Evolutionary conservation across 2,113 vertebrate species (phyloP).

Genomic region (Zeus faber): DNA sequence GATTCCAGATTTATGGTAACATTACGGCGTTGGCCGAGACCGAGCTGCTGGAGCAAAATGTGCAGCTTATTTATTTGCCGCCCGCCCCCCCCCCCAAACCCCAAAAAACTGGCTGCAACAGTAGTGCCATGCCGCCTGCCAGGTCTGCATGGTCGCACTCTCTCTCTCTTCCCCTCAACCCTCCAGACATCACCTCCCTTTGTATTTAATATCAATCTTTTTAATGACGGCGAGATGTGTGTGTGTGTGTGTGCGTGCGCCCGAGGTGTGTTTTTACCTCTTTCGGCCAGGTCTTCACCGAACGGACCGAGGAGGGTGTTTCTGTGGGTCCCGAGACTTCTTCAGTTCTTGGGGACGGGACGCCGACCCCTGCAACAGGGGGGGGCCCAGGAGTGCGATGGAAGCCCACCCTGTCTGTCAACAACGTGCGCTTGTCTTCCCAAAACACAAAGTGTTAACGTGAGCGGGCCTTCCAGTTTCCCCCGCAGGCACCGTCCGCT

Average conservation of each 20-base stretch:
- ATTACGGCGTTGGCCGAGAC: slow-evolving; percentile 51
- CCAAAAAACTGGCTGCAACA: slow-evolving; percentile 48
- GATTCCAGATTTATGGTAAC: slow-evolving; percentile 68
- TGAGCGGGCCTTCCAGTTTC: slow-evolving; percentile 55
- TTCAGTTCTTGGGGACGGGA: no score
- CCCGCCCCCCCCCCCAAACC: no score
- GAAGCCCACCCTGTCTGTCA: slow-evolving; percentile 28
- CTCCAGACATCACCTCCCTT: background rate
- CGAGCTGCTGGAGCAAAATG: slow-evolving; percentile 24
- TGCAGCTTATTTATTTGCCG: slow-evolving; percentile 60
- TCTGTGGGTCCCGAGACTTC: background rate
- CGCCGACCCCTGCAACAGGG: no score
- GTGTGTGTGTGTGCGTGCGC: slow-evolving; percentile 1
- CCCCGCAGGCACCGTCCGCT: slow-evolving; percentile 30
- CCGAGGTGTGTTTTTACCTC: background rate
- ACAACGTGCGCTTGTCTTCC: slow-evolving; percentile 52
- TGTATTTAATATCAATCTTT: background rate
- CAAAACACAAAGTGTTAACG: slow-evolving; percentile 65
- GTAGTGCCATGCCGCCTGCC: slow-evolving; percentile 47
- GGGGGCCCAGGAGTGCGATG: slow-evolving; percentile 3
- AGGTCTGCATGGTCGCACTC: slow-evolving; percentile 40
- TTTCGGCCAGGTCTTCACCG: background rate
- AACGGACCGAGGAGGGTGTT: background rate
- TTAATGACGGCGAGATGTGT: background rate
- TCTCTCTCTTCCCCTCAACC: background rate